phyloP scores from a whole-genome alignment of 2,113 vertebrate genomes.

The Pseudorasbora parva region DNA sequence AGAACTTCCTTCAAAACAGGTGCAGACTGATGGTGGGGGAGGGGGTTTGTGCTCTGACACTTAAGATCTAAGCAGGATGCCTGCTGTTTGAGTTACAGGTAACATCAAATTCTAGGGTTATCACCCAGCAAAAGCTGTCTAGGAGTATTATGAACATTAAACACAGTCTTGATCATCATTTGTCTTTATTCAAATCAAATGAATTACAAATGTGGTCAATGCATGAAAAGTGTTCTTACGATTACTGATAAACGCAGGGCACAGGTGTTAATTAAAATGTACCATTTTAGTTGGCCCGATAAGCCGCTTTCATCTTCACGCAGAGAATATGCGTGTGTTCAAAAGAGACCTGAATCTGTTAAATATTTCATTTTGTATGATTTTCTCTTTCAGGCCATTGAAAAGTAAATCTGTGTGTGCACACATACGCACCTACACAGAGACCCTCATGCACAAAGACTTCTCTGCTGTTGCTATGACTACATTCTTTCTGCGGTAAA shows the following conservation, averaged over 20 bases:
- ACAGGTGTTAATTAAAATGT: slow-evolving; percentile 25
- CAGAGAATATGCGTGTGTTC: slow-evolving; percentile 8
- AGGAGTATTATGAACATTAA: slow-evolving; percentile 3
- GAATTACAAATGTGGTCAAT: slow-evolving; percentile 6
- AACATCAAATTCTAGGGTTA: not conserved
- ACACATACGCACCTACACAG: slow-evolving; percentile 19
- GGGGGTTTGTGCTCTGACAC: slow-evolving; percentile 8
- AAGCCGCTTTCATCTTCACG: slow-evolving; percentile 18
- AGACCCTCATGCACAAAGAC: slow-evolving; percentile 32
- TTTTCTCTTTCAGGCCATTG: slow-evolving; percentile 33
- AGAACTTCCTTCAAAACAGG: slow-evolving; percentile 47
- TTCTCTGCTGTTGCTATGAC: slow-evolving; percentile 58
- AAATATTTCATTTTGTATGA: slow-evolving; percentile 37
- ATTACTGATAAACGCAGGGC: slow-evolving; percentile 6
- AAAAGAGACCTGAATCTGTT: slow-evolving; percentile 46
- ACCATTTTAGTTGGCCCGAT: not conserved
- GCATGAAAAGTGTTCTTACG: not conserved
- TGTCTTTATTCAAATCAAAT: slow-evolving; percentile 12
- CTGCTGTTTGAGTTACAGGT: slow-evolving; percentile 1
- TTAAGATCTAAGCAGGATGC: slow-evolving; percentile 7
- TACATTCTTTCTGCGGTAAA: slow-evolving; percentile 53
- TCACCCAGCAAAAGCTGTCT: not conserved
- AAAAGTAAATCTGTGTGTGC: slow-evolving; percentile 33
- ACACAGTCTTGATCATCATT: not conserved
- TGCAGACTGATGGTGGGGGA: slow-evolving; percentile 9